Percentiles rank a stretch among this genome's conserved stretches.
Conservation (phyloP, 2,888 invertebrate species). For the Apotomis capreana region DNA sequence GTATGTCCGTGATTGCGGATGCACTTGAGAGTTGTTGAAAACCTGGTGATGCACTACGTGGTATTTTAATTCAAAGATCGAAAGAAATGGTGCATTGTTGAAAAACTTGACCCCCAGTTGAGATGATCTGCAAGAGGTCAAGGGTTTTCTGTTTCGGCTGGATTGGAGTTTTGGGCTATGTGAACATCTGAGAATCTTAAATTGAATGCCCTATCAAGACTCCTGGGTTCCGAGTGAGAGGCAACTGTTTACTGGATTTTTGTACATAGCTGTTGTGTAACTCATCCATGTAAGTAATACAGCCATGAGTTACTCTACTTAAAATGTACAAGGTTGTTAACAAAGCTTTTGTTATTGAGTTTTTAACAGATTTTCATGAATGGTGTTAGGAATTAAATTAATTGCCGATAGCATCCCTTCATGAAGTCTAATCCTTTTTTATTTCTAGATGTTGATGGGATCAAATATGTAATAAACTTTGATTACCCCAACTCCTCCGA, state of each 20-base stretch:
- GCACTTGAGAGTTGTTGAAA: slow-evolving; percentile 80
- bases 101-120: slow-evolving; percentile 81
- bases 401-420: not conserved
- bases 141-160: slow-evolving; percentile 83
- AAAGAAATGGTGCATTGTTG: slow-evolving; percentile 76
- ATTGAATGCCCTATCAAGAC: slow-evolving; percentile 73
- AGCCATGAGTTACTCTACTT: slow-evolving; percentile 72
- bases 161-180: slow-evolving; percentile 79
- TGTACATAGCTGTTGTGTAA: slow-evolving; percentile 72
- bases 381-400: slow-evolving; percentile 25
- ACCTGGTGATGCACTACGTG: slow-evolving; percentile 81
- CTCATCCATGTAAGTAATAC: slow-evolving; percentile 81
- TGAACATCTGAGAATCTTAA: slow-evolving; percentile 51
- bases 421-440: slow-evolving; percentile 37
- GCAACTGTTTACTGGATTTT: slow-evolving; percentile 73
- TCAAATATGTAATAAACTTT: slow-evolving; percentile 98
- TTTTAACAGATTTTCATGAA: slow-evolving; percentile 37
- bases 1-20: slow-evolving; percentile 80
- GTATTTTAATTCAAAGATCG: slow-evolving; percentile 46
- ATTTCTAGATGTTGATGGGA: slow-evolving; percentile 95
- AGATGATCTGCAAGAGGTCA: slow-evolving; percentile 77
- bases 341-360: slow-evolving; percentile 46
- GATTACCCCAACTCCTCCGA: slow-evolving; percentile 98
- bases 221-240: slow-evolving; percentile 83
- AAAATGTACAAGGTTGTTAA: slow-evolving; percentile 47